Percentiles rank a stretch among this genome's conserved stretches.
phyloP scores from a whole-genome alignment of 2,888 invertebrate species.

The Caenorhabditis afra region DNA sequence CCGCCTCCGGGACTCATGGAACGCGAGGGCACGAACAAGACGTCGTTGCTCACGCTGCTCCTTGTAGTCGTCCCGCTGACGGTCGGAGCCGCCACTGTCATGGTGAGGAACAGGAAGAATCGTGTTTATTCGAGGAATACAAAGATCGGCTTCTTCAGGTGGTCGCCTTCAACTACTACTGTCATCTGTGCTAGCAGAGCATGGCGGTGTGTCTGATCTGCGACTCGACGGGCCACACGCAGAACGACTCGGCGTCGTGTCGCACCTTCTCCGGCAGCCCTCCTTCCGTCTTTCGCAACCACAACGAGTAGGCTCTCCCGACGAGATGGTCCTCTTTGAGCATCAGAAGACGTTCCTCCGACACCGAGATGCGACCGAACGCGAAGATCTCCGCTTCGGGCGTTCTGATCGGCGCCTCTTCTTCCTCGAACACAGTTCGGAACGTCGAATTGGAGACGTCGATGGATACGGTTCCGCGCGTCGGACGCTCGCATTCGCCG shows the following conservation, averaged over 20 bases:
- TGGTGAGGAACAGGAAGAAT: slow-evolving; percentile 64
- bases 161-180: slow-evolving; percentile 80
- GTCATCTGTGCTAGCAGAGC: slow-evolving; percentile 75
- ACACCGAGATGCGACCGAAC: slow-evolving; percentile 59
- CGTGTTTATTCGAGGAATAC: slow-evolving; percentile 1
- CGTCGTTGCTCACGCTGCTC: slow-evolving; percentile 76
- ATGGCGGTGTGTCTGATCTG: slow-evolving; percentile 60
- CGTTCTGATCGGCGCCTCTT: slow-evolving; percentile 55
- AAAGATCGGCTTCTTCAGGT: too few relatives aligned
- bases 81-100: slow-evolving; percentile 77
- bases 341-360: slow-evolving; percentile 46
- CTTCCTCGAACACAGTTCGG: slow-evolving; percentile 47
- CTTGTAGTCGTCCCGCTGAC: slow-evolving; percentile 80
- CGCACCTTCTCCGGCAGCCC: slow-evolving; percentile 42
- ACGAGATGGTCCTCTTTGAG: slow-evolving; percentile 65
- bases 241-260: slow-evolving; percentile 58
- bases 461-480: slow-evolving; percentile 51
- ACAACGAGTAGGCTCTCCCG: slow-evolving; percentile 68
- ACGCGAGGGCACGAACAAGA: slow-evolving; percentile 62
- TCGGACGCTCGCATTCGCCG: slow-evolving; percentile 68
- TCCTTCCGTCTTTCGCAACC: slow-evolving; percentile 59
- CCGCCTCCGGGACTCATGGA: slow-evolving; percentile 32
- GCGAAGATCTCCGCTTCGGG: slow-evolving; percentile 62
- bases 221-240: slow-evolving; percentile 67
- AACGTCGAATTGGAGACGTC: slow-evolving; percentile 50